Evolutionary conservation across 2,797 vertebrate species (phyloP).

Genomic region (Cyprinodon diabolis): DNA sequence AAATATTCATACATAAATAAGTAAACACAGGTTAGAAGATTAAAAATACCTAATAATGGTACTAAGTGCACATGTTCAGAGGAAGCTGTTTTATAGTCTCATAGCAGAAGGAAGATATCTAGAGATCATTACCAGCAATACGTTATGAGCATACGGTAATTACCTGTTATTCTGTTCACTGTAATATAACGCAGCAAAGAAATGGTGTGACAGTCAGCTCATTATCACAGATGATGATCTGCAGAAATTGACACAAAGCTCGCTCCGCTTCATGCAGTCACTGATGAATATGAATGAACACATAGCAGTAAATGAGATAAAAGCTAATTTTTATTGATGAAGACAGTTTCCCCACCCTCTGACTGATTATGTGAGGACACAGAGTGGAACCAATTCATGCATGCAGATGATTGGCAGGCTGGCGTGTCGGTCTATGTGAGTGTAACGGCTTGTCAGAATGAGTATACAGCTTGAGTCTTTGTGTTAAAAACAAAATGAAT

Average conservation of each 20-base stretch:
- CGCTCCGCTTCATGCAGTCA: slow-evolving; percentile 49
- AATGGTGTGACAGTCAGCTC: slow-evolving; percentile 18
- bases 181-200: not conserved
- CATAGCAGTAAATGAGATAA: slow-evolving; percentile 68
- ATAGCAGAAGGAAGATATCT: not conserved
- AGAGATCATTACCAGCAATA: not conserved
- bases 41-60: no score
- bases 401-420: slow-evolving; percentile 51
- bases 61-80: no score
- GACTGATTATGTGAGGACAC: slow-evolving; percentile 51
- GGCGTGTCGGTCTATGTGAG: slow-evolving; percentile 21
- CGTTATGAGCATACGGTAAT: not conserved
- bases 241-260: slow-evolving; percentile 51
- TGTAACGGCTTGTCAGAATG: not conserved
- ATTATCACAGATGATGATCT: slow-evolving; percentile 46
- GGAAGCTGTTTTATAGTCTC: no score
- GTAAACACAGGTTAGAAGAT: no score
- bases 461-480: slow-evolving; percentile 8
- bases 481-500: slow-evolving; percentile 2
- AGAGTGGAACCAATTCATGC: slow-evolving; percentile 65
- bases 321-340: slow-evolving; percentile 70
- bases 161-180: not conserved
- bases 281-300: slow-evolving; percentile 73
- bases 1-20: no score
- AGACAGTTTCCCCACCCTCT: slow-evolving; percentile 48